phyloP scores from a whole-genome alignment of 2,113 vertebrate species.

The Castor canadensis region DNA sequence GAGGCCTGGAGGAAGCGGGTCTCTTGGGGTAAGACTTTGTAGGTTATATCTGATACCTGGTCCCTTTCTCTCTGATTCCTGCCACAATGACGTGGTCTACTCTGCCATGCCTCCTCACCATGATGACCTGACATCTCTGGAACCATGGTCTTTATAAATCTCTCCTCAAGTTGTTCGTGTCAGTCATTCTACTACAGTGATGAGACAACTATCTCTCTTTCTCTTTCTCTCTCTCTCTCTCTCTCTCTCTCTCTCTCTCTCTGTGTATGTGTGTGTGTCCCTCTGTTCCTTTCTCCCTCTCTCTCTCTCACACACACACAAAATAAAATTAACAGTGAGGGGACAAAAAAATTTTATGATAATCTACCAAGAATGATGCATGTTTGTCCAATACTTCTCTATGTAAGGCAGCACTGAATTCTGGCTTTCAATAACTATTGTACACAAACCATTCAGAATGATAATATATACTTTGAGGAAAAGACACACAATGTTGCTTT shows the following conservation, averaged over 20 bases:
- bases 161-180: neutral
- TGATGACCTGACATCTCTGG: neutral
- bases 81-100: neutral
- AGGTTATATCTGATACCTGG: neutral
- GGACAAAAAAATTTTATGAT: neutral
- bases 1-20: neutral
- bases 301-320: too few species aligned
- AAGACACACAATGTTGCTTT: neutral
- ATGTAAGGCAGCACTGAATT: neutral
- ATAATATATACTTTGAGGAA: neutral
- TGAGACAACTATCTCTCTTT: neutral
- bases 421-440: neutral
- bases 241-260: too few species aligned
- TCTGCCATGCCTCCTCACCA: neutral
- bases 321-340: neutral
- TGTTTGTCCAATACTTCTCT: neutral
- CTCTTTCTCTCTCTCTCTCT: too few species aligned
- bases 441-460: neutral
- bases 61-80: neutral
- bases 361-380: neutral
- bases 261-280: too few species aligned
- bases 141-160: neutral
- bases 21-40: neutral
- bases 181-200: neutral
- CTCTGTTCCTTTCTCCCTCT: too few species aligned